Conservation (phyloP, 1,140 invertebrate species). For the Trichonephila clavipes region DNA sequence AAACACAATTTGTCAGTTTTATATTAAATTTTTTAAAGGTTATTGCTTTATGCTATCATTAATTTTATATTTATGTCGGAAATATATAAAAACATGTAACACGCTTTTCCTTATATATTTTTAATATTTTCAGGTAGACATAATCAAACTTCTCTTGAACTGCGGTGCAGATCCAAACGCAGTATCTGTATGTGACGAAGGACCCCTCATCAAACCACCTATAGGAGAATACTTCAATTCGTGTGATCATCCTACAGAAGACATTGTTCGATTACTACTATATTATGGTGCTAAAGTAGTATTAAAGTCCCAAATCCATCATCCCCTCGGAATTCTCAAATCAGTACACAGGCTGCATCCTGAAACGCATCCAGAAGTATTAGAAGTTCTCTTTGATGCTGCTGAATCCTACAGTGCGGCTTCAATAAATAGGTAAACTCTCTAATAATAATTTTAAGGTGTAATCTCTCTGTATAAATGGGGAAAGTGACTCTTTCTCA, state of each 20-base stretch:
- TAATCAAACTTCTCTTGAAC: conserved; percentile 86
- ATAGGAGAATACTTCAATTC: conserved; percentile 92
- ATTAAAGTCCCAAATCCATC: conserved; percentile 86
- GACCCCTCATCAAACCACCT: conserved; percentile 84
- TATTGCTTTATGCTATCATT: no score
- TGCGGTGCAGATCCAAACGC: conserved; percentile 91
- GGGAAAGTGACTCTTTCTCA: no score
- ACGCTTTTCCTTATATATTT: neutral
- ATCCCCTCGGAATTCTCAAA: conserved; percentile 90
- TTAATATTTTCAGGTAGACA: conserved; percentile 79
- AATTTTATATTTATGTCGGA: no score
- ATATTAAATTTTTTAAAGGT: no score
- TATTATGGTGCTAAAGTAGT: conserved; percentile 87
- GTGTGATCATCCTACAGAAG: conserved; percentile 86
- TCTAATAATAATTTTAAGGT: no score
- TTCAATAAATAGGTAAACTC: conserved; percentile 83
- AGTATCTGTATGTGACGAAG: conserved; percentile 84
- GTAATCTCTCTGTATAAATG: no score
- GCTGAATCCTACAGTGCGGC: conserved; percentile 88
- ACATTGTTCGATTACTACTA: conserved; percentile 88
- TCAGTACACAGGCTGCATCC: conserved; percentile 86
- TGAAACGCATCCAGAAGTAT: conserved; percentile 84
- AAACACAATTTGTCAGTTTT: no score
- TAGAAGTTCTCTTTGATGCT: conserved; percentile 87
- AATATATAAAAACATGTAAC: no score